Evolutionary conservation across 2,797 vertebrate species (phyloP), one percentile per base, ranked within the genome.

Genomic region (Centroberyx gerrardi): DNA sequence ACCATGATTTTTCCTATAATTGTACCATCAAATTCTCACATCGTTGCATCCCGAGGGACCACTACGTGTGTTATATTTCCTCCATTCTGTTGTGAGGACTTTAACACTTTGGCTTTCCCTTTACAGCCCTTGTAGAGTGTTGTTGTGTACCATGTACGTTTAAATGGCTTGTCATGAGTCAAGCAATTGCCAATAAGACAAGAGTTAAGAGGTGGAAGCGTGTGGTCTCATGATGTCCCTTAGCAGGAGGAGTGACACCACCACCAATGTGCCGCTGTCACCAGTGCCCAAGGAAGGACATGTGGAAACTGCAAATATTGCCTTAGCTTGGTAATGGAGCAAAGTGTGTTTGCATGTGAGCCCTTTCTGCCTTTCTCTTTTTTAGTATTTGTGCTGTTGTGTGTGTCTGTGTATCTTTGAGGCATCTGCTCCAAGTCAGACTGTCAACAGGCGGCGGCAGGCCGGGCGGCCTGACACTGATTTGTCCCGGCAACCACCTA

Each of bases 281-380:
- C 18, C 27, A 12, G 33, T 40, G 2, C 53, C 52, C n/a, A 4
- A 58, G 54, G 29, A 70, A 44, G 62, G 29, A 67, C 29, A 73
- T 73, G 83, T 77, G 28, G 51, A 82, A 66, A 81, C 38, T 52
- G 80, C 77, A 90, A 88, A 90, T 90, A 89, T 88, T 88, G 72
- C 75, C 74, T 40, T 2, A 63, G 49, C 62, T 33, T 29, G 15
- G 46, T 80, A 62, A 87, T 87, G 80, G 73, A 77, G 65, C 14
- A 72, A 65, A 56, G 71, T 79, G 62, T 88, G 74, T 89, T 90
- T 89, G 83, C 71, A 62, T 55, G 31, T 17, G 18, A 68, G 42
- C 61, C 61, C 29, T 56, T 62, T 82, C 49, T 38, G 31, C 58
- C 55, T 18, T 65, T 61, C 12, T 66, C 8, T 56, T 1, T 49